Percentiles rank a stretch among this genome's conserved stretches.
phyloP scores from a whole-genome alignment of 2,113 vertebrate species.

The Antidorcas marsupialis region DNA sequence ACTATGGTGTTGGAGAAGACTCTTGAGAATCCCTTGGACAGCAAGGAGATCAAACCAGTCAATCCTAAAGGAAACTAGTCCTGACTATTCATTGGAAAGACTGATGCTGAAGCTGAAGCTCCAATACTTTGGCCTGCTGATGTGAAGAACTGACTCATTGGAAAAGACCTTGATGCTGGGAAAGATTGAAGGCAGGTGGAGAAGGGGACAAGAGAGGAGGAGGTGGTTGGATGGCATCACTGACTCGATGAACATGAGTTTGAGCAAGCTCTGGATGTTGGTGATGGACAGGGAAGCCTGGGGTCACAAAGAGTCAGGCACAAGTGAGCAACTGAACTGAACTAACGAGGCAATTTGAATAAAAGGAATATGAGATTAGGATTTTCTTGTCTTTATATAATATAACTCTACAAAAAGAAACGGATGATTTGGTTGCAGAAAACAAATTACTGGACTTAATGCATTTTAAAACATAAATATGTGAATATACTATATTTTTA shows the following conservation, averaged over 20 bases:
- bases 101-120: background rate
- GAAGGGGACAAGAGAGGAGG: background rate
- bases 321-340: background rate
- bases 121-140: accelerated
- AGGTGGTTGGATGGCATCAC: background rate
- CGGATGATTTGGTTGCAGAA: background rate
- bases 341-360: background rate
- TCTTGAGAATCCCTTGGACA: background rate
- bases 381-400: background rate
- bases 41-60: background rate
- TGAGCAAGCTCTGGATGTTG: background rate
- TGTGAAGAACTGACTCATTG: background rate
- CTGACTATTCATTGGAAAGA: background rate
- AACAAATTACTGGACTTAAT: background rate
- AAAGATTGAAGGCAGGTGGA: background rate
- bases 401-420: background rate
- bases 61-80: background rate
- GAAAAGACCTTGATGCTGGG: background rate
- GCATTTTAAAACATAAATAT: background rate
- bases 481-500: background rate
- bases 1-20: background rate
- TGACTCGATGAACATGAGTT: background rate
- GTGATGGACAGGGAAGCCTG: background rate
- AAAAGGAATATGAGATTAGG: background rate
- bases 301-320: background rate